Evolutionary conservation across 2,113 vertebrate genomes (phyloP).

Genomic region (Balaenoptera acutorostrata): DNA sequence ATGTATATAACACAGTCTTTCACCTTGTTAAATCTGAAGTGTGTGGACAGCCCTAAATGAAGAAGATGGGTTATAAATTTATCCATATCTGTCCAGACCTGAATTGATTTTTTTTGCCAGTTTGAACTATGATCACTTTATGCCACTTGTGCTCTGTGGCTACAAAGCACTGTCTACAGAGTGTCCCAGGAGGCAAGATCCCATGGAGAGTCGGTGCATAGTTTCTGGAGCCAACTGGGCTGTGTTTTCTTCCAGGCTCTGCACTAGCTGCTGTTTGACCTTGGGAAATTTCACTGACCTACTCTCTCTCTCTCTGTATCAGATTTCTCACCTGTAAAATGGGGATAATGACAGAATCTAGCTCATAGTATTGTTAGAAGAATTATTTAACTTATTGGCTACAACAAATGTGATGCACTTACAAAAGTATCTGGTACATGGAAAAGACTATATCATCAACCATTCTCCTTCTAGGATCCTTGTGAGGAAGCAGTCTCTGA

Average conservation of each 20-base stretch:
- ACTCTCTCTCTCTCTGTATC: neutral
- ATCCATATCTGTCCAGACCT: neutral
- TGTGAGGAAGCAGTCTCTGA: neutral
- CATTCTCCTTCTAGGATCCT: neutral
- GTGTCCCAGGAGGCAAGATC: neutral
- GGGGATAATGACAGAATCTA: neutral
- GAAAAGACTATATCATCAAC: neutral
- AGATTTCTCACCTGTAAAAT: neutral
- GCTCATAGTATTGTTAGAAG: neutral
- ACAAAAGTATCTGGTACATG: neutral
- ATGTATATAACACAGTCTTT: neutral
- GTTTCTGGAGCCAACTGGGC: neutral
- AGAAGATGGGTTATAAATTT: neutral
- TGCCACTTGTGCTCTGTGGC: neutral
- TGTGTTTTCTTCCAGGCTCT: neutral
- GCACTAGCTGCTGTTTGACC: neutral
- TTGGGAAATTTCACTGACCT: neutral
- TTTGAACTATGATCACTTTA: neutral
- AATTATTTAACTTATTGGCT: neutral
- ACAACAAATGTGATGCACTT: neutral
- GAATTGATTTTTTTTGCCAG: neutral
- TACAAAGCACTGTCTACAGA: fast-evolving
- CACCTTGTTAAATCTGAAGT: neutral
- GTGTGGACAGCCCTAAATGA: neutral
- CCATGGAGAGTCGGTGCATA: fast-evolving